Evolutionary conservation across 2,797 vertebrate species (phyloP).

Genomic region (Sternarchorhynchus goeldii): DNA sequence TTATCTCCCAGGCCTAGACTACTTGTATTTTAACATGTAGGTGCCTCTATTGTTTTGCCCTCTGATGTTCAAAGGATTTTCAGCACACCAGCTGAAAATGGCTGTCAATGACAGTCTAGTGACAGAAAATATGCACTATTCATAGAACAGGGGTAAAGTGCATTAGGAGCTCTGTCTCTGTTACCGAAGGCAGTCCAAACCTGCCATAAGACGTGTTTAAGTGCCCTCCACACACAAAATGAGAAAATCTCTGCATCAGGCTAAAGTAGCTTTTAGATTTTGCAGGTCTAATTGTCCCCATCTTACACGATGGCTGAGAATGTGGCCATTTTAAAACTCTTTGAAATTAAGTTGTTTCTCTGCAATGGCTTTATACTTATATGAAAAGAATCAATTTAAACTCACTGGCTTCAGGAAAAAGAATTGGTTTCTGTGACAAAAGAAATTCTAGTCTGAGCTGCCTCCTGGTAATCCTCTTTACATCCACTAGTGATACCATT

Average conservation of each 20-base stretch:
- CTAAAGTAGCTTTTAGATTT: constrained; percentile 13
- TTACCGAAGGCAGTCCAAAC: constrained; percentile 31
- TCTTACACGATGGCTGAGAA: background rate
- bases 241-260: constrained; percentile 9
- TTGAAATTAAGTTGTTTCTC: constrained; percentile 45
- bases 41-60: constrained; percentile 51
- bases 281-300: background rate
- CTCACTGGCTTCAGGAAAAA: constrained; percentile 50
- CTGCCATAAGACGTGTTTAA: constrained; percentile 4
- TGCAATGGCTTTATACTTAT: constrained; percentile 44
- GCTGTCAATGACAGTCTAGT: constrained; percentile 61
- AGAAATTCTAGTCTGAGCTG: constrained; percentile 38
- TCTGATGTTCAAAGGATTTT: constrained; percentile 61
- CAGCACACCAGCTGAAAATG: constrained; percentile 63
- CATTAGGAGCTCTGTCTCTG: constrained; percentile 37
- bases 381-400: constrained; percentile 51
- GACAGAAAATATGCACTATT: constrained; percentile 60
- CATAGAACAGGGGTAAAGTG: constrained; percentile 32
- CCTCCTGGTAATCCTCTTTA: constrained; percentile 52
- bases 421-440: constrained; percentile 34
- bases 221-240: constrained; percentile 1
- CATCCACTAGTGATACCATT: constrained; percentile 50
- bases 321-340: constrained; percentile 1
- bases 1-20: constrained; percentile 21
- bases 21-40: constrained; percentile 41